phyloP scores from a whole-genome alignment of 1,140 invertebrate species.

The Agrypnia vestita region DNA sequence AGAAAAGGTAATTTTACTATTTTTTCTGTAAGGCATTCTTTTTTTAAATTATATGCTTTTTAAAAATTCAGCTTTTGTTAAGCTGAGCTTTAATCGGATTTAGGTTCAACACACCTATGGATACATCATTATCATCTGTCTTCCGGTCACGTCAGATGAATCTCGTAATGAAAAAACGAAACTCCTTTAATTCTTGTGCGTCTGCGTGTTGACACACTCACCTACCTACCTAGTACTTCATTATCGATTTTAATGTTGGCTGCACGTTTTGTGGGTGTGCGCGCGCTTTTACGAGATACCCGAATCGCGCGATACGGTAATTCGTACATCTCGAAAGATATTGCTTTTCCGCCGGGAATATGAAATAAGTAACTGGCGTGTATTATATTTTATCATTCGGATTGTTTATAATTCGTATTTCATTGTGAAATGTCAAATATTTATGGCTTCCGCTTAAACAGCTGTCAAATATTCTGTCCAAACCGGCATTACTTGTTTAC shows the following conservation, averaged over 20 bases:
- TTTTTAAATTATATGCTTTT: too few relatives aligned
- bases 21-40: conserved; percentile 6
- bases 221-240: conserved; percentile 20
- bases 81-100: too few relatives aligned
- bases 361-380: too few relatives aligned
- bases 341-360: too few relatives aligned
- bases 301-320: not conserved
- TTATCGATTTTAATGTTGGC: conserved; percentile 39
- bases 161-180: conserved; percentile 61
- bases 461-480: conserved; percentile 1
- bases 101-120: conserved; percentile 64
- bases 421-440: too few relatives aligned
- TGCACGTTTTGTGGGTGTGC: conserved; percentile 20
- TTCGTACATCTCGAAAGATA: too few relatives aligned
- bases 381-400: too few relatives aligned
- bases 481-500: conserved; percentile 36
- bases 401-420: not conserved
- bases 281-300: conserved; percentile 28
- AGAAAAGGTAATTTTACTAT: not conserved
- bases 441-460: not conserved
- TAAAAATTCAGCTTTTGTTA: too few relatives aligned
- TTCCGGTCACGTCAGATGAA: too few relatives aligned
- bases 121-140: conserved; percentile 62
- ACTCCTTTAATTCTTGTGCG: conserved; percentile 9
- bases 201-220: conserved; percentile 31